phyloP scores from a whole-genome alignment of 2,797 vertebrate species.

The Pantherophis alleghaniensis region DNA sequence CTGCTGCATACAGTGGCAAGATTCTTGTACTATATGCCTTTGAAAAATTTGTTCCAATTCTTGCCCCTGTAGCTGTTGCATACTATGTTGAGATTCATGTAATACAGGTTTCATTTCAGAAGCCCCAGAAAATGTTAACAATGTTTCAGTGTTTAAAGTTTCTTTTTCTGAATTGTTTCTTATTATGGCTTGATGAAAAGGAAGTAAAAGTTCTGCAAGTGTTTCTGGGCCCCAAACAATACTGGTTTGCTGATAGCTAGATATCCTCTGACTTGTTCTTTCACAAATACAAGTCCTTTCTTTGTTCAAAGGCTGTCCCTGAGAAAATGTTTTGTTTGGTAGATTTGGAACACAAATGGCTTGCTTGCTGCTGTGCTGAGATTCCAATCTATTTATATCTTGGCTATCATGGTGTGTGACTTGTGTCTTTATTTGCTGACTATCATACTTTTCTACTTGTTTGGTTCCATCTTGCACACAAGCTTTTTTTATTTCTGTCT shows the following conservation, averaged over 20 bases:
- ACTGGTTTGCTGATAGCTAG: conserved; percentile 16
- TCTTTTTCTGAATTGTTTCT: not conserved
- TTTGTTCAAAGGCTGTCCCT: not conserved
- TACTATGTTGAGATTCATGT: not conserved
- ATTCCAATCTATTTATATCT: not conserved
- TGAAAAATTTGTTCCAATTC: not conserved
- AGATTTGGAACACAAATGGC: fast-evolving
- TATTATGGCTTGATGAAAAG: not conserved
- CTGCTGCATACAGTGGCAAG: not conserved
- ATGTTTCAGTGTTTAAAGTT: not conserved
- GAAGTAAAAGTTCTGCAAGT: conserved; percentile 17
- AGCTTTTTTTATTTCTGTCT: not conserved
- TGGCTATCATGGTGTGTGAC: not conserved
- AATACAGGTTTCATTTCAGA: not conserved
- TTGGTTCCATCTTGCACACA: not conserved
- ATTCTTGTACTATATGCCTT: too few species aligned
- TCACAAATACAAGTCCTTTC: not conserved
- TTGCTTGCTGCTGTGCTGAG: not conserved
- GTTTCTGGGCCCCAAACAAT: conserved; percentile 5
- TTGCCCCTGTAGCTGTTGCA: not conserved
- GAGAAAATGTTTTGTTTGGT: fast-evolving
- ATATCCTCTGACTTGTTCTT: not conserved
- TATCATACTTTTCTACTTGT: not conserved
- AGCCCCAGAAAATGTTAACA: not conserved
- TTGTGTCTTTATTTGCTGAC: not conserved